These are phyloP conservation scores for Rhinoraja longicauda DNA, from an alignment of 2,797 vertebrate genomes.

Conservation along the genomic window DNA sequence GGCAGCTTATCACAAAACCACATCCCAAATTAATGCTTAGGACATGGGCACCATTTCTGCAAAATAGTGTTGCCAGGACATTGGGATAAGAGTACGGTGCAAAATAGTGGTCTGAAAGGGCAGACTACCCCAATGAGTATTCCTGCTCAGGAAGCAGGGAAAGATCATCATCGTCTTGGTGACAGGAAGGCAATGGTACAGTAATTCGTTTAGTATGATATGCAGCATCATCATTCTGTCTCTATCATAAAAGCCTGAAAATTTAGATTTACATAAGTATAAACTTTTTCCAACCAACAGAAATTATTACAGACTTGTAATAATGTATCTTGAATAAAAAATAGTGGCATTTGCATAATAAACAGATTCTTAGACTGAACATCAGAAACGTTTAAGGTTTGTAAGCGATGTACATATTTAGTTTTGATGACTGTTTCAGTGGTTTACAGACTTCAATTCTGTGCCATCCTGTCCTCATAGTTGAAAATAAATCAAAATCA, in stretches of 20 bases:
- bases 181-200: neutral
- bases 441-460: neutral
- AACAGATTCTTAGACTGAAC: no score
- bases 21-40: neutral
- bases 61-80: neutral
- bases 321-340: neutral
- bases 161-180: neutral
- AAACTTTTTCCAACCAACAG: neutral
- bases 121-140: neutral
- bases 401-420: neutral
- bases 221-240: neutral
- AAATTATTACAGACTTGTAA: neutral
- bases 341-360: neutral
- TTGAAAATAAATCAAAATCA: neutral
- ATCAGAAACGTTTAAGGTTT: neutral
- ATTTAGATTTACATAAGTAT: neutral
- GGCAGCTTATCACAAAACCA: neutral
- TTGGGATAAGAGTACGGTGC: neutral
- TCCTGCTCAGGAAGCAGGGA: neutral
- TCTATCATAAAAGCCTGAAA: neutral
- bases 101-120: neutral
- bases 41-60: neutral
- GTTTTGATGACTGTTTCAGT: neutral
- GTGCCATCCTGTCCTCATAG: neutral
- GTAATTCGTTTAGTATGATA: neutral